Evolutionary conservation across 2,113 vertebrate species (phyloP), one percentile per base, ranked within the genome.

Genomic region (Numenius arquata): DNA sequence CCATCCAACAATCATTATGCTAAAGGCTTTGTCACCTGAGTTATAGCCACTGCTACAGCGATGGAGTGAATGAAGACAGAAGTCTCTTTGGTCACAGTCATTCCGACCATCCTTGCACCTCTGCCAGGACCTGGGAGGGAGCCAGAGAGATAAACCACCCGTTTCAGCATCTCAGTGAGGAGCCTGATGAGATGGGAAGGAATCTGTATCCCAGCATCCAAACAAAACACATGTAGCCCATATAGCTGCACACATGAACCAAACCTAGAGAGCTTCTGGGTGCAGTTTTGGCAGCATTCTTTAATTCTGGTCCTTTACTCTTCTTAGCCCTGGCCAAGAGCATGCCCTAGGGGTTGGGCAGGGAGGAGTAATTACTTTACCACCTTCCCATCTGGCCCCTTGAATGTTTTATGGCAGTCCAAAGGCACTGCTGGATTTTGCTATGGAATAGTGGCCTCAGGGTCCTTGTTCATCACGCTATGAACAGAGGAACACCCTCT

Each of bases 381-480:
- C 45, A 34, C 32, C 4, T 72, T 45, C 19, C 38, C 23, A 45
- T 66, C 59, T 26, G 50, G 5, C 4, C 5, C 17, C 29, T 43
- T 72, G 40, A 38, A 43, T 18, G 4, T 81, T 89, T 89, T 19
- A n/a, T 22, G 41, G 50, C 21, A 58, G 4, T 43, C 34, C 53
- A 34, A 41, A 67, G 61, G 62, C 22, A 55, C 29, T 75, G 66
- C 56, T 75, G 52, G 53, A 1, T 20, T 50, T 11, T n/a, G 43
- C 56, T n/a, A 26, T 0, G 12, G 29, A 55, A 25, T 2, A 4
- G 8, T 15, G 36, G 15, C 56, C 43, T 48, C 11, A 38, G n/a
- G 45, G 55, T 53, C n/a, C 8, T 2, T 11, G 25, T 83, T 78
- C 6, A 1, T 16, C 29, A 0, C 9, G 14, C 9, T 65, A 32